A percentile compares a stretch with the other conserved stretches of the same genome.
Conservation (phyloP, 2,113 vertebrate species). For the Semnornis frantzii region DNA sequence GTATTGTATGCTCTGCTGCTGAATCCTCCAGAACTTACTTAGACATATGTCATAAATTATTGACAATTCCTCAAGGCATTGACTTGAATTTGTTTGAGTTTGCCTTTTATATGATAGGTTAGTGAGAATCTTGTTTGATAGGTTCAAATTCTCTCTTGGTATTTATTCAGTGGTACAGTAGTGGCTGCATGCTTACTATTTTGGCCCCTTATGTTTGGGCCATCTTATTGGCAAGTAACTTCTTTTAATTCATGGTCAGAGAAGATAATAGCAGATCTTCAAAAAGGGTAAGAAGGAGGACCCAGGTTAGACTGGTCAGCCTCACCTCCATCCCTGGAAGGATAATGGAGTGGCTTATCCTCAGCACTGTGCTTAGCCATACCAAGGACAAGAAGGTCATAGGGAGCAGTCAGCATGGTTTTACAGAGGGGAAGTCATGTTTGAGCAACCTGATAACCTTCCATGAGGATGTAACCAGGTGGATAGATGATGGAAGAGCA, state of each 20-base stretch:
- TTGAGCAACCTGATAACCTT: too few relatives aligned
- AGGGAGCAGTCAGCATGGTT: too few relatives aligned
- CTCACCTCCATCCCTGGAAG: too few relatives aligned
- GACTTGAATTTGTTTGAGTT: neutral
- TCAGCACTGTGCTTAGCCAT: too few relatives aligned
- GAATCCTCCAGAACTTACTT: neutral
- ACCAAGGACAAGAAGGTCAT: too few relatives aligned
- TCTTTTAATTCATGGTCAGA: neutral
- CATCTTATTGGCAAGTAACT: neutral
- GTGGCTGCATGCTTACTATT: neutral
- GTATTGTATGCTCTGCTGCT: constrained; percentile 53
- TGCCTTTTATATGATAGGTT: neutral
- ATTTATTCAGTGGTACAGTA: neutral
- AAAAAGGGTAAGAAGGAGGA: too few relatives aligned
- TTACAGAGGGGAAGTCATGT: too few relatives aligned
- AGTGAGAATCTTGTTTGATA: neutral
- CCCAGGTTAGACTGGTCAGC: too few relatives aligned
- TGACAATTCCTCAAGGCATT: neutral
- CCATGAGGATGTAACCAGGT: too few relatives aligned
- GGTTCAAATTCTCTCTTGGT: neutral
- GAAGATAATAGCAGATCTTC: neutral
- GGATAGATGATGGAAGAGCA: too few relatives aligned
- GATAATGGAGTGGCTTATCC: too few relatives aligned
- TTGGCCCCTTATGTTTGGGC: neutral
- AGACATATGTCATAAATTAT: too few relatives aligned